A percentile compares a stretch with the other conserved stretches of the same genome.
phyloP scores from a whole-genome alignment of 2,113 vertebrate species.

The Nothobranchius furzeri region DNA sequence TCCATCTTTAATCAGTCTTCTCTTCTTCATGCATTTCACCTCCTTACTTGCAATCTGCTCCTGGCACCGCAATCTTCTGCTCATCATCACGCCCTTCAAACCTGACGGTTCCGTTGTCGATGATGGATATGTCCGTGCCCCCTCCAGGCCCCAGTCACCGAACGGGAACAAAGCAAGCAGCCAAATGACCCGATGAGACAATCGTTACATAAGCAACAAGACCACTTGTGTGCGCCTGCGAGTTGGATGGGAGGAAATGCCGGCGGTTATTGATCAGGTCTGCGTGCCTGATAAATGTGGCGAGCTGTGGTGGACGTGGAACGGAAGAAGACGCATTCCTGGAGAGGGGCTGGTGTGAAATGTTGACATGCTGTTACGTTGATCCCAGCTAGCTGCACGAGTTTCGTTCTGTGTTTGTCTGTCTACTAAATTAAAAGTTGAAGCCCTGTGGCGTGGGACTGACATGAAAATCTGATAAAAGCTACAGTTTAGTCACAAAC shows the following conservation, averaged over 20 bases:
- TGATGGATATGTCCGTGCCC: conserved; percentile 34
- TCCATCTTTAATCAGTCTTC: conserved; percentile 9
- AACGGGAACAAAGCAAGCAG: conserved; percentile 66
- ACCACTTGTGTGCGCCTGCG: conserved; percentile 57
- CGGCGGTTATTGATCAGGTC: conserved; percentile 53
- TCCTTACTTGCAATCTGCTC: conserved; percentile 3
- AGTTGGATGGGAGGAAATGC: conserved; percentile 53
- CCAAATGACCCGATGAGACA: conserved; percentile 68
- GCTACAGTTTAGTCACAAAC: conserved; percentile 21
- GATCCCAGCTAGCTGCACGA: too few species aligned
- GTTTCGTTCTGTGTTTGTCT: conserved; percentile 21
- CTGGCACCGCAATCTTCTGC: conserved; percentile 1
- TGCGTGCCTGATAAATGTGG: conserved; percentile 60
- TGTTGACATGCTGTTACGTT: conserved; percentile 34
- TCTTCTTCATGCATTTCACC: conserved; percentile 17
- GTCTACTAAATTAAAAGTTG: background rate
- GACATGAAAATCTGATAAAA: background rate
- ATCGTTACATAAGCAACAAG: conserved; percentile 67
- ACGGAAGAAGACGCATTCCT: conserved; percentile 31
- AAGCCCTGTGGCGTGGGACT: background rate
- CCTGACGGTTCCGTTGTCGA: conserved; percentile 11
- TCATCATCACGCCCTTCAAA: conserved; percentile 9
- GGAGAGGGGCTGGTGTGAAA: conserved; percentile 2
- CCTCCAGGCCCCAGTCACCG: conserved; percentile 35
- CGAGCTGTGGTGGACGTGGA: conserved; percentile 27